A percentile compares a stretch with the other conserved stretches of the same genome.
Evolutionary conservation across 1,140 invertebrate genomes (phyloP).

Genomic region (Drosophila novamexicana): DNA sequence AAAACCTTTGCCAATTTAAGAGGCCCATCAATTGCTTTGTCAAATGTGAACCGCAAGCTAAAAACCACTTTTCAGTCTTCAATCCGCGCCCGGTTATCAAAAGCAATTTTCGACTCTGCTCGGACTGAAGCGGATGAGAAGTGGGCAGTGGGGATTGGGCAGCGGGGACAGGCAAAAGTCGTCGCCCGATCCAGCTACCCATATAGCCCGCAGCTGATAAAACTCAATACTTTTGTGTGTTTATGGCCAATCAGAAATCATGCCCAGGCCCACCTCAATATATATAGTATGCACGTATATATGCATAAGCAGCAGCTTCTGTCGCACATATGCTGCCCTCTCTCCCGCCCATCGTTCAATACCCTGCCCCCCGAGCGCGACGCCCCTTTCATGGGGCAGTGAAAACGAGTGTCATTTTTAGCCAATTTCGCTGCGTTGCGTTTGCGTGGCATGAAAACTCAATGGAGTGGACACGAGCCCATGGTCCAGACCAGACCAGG

Average conservation of each 20-base stretch:
- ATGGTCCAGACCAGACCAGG: constrained; percentile 14
- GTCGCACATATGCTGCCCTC: constrained; percentile 3
- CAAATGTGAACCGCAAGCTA: constrained; percentile 67
- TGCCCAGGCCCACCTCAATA: constrained; percentile 72
- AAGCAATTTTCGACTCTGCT: constrained; percentile 60
- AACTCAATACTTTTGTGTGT: constrained; percentile 82
- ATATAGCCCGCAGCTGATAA: constrained; percentile 77
- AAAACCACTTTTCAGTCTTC: constrained; percentile 68
- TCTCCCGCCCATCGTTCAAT: background rate
- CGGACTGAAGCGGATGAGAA: background rate
- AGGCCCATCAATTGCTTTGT: constrained; percentile 77
- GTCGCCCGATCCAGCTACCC: constrained; percentile 33
- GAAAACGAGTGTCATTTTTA: constrained; percentile 81
- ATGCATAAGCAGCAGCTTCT: constrained; percentile 68
- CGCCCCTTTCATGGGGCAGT: constrained; percentile 33
- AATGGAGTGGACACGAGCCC: constrained; percentile 76
- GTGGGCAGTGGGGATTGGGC: background rate
- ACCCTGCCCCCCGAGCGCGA: too few relatives aligned
- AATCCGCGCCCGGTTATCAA: constrained; percentile 65
- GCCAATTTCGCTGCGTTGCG: constrained; percentile 78
- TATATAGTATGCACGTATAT: constrained; percentile 27
- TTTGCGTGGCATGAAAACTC: constrained; percentile 81
- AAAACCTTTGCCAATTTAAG: constrained; percentile 45
- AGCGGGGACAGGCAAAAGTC: background rate
- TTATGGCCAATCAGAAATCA: constrained; percentile 81